phyloP scores from a whole-genome alignment of 2,797 vertebrate species.

The Micropoecilia bifurca region DNA sequence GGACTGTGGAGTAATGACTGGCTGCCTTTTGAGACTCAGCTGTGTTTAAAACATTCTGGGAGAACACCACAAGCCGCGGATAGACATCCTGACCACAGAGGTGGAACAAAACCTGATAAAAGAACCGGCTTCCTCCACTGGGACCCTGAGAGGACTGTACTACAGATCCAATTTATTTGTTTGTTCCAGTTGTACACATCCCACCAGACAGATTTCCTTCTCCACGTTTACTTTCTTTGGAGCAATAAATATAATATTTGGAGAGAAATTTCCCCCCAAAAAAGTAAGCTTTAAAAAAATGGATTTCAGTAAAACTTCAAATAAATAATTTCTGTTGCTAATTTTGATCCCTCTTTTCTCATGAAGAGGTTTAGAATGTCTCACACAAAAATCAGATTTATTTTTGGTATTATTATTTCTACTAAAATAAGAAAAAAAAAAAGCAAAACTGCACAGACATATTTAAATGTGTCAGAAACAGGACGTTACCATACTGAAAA shows the following conservation, averaged over 20 bases:
- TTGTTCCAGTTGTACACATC: constrained; percentile 35
- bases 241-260: constrained; percentile 23
- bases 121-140: constrained; percentile 36
- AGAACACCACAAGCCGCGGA: constrained; percentile 51
- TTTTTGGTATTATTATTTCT: too few species aligned
- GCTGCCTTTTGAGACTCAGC: constrained; percentile 48
- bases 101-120: constrained; percentile 60
- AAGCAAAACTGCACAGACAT: background rate
- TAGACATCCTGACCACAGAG: constrained; percentile 59
- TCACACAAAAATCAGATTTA: background rate
- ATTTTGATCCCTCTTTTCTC: background rate
- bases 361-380: background rate
- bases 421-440: background rate
- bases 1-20: constrained; percentile 58
- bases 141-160: constrained; percentile 32
- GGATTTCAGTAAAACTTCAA: background rate
- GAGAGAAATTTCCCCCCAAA: background rate
- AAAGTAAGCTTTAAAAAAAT: background rate
- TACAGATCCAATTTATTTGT: constrained; percentile 20
- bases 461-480: background rate
- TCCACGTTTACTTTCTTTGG: constrained; percentile 25
- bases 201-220: constrained; percentile 22
- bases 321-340: background rate
- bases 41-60: constrained; percentile 58
- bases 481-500: background rate